A percentile compares a stretch with the other conserved stretches of the same genome.
These are phyloP conservation scores for Phenganax stokvisi DNA, from an alignment of 92 coral and sea anemone species.

Conservation along the genomic window DNA sequence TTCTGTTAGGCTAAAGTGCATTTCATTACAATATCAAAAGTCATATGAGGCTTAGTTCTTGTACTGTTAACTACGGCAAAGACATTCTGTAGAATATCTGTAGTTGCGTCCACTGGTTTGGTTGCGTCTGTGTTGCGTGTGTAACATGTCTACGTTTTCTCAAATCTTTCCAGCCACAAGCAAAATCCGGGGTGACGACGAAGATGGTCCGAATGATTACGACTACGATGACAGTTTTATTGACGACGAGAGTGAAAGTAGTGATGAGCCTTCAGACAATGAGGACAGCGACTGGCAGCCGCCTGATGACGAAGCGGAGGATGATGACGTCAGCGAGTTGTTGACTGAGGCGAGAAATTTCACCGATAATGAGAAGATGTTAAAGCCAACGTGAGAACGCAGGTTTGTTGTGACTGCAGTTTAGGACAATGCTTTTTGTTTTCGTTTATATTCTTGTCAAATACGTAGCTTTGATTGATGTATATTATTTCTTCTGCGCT, in stretches of 20 bases:
- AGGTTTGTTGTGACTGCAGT: background rate
- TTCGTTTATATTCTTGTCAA: too few relatives aligned
- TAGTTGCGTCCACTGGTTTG: too few relatives aligned
- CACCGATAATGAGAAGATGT: conserved; percentile 74
- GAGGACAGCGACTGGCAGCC: conserved; percentile 93
- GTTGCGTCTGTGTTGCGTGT: background rate
- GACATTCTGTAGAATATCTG: too few relatives aligned
- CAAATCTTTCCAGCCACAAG: conserved; percentile 29
- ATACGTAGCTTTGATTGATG: too few relatives aligned
- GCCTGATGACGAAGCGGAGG: conserved; percentile 61
- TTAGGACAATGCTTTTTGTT: background rate
- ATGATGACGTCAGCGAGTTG: conserved; percentile 74
- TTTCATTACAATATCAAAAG: too few relatives aligned
- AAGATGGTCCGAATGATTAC: conserved; percentile 61
- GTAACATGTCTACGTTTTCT: background rate
- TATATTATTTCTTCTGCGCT: too few relatives aligned
- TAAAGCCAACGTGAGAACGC: conserved; percentile 53
- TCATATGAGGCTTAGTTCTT: too few relatives aligned
- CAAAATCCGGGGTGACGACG: conserved; percentile 56
- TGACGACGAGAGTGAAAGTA: conserved; percentile 57
- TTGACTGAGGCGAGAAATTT: conserved; percentile 84
- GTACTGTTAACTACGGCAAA: too few relatives aligned
- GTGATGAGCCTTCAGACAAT: conserved; percentile 55
- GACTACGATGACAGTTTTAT: conserved; percentile 71
- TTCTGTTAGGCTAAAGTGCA: too few relatives aligned